Base-by-base conservation (phyloP, 1,140 invertebrate genomes). In the Eulimnadia texana region DNA sequence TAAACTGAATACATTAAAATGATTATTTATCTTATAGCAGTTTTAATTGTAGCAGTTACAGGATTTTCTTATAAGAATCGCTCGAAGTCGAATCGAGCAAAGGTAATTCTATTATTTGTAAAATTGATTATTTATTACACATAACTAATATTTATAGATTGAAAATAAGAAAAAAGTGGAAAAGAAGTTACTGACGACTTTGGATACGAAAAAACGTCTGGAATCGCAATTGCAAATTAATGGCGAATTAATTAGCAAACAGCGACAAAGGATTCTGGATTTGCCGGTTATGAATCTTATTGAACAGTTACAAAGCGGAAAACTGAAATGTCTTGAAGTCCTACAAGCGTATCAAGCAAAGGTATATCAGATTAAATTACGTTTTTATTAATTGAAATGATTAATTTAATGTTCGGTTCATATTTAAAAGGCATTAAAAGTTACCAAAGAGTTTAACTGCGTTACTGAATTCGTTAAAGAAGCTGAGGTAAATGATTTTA, bases 401-500 rank as follows among this genome's bases (percentile, higher is more conserved):
- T 47, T 51, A 2, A 52, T n/a, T 33, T 61, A 64, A 6, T 65
- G 61, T 0, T 47, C n/a, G n/a, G 42, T 47, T 47, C 42, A 47
- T 11, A 47, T n/a, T n/a, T n/a, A n/a, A 47, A 65, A 72, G 63
- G 68, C 72, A 6, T 52, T 73, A 13, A 64, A 67, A 42, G 70
- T 67, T 11, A 67, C 70, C 10, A 65, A 68, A 42, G 63, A 66
- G 24, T 62, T 67, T 19, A 73, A 73, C 60, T 71, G 69, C 53
- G 58, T 72, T 3, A 71, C 69, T n/a, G 69, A 72, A 51, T 73
- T 71, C 62, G 65, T 69, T 50, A 65, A 66, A 33, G 62, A 71
- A 60, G 68, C 70, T 27, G 58, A 67, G 57, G 55, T 57, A 28
- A 9, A n/a, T 51, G n/a, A n/a, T n/a, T n/a, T 54, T 23, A 2